Percentiles rank a stretch among this genome's conserved stretches.
These are phyloP conservation scores for Clusia tigrina DNA, from an alignment of 2,888 invertebrate species.

Conservation along the genomic window DNA sequence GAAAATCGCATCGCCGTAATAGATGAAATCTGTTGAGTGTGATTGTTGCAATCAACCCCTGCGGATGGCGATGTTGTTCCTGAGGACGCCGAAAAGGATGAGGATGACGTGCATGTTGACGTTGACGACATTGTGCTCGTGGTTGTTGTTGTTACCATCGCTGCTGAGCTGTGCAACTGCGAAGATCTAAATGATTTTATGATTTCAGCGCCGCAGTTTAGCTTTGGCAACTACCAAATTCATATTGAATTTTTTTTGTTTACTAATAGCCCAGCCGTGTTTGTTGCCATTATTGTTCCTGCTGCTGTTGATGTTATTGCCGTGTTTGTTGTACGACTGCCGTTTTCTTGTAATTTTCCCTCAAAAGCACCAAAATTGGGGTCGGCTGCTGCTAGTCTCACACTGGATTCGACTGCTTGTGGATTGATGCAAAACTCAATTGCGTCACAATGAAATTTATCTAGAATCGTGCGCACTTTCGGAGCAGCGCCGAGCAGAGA, in stretches of 20 bases:
- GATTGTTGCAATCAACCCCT: constrained; percentile 36
- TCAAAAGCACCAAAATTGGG: background rate
- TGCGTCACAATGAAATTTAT: background rate
- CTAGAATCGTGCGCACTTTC: too few species aligned
- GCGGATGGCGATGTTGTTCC: constrained; percentile 21
- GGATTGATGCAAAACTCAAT: background rate
- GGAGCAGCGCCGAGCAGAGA: too few species aligned
- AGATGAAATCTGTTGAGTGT: constrained; percentile 47
- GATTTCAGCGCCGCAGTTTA: background rate
- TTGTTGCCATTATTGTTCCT: background rate
- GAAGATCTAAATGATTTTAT: background rate
- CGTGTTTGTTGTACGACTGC: background rate
- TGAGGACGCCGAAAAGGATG: constrained; percentile 34
- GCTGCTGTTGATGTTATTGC: background rate
- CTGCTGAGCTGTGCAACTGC: background rate
- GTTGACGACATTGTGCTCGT: background rate
- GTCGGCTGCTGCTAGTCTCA: background rate
- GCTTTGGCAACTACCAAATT: background rate
- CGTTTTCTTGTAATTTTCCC: constrained; percentile 1
- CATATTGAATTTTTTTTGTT: background rate
- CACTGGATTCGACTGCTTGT: background rate
- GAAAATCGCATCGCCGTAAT: constrained; percentile 53
- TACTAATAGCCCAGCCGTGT: too few species aligned
- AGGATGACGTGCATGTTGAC: background rate
- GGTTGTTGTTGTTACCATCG: background rate